Conservation (phyloP, 2,888 invertebrate genomes). For the Callimorpha dominula region DNA sequence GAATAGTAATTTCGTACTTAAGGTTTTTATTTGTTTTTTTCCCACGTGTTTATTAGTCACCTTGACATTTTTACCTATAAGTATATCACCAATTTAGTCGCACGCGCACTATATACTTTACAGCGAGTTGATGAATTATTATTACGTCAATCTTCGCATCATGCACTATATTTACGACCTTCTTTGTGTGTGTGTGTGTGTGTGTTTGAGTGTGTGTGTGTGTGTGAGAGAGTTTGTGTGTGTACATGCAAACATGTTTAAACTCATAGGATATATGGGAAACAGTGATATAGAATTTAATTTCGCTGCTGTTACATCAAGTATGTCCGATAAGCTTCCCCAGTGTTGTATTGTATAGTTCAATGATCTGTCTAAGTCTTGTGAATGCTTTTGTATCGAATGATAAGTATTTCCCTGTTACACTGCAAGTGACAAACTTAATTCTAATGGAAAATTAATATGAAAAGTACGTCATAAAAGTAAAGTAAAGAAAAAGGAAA, state of each 20-base stretch:
- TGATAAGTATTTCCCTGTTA: background rate
- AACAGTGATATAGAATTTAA: too few species aligned
- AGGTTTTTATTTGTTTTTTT: background rate
- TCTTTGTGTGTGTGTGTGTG: background rate
- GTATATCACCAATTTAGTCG: background rate
- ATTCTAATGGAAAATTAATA: background rate
- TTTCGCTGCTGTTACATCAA: too few species aligned
- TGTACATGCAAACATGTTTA: background rate
- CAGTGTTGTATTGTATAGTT: too few species aligned
- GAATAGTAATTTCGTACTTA: too few species aligned
- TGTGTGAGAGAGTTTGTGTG: background rate
- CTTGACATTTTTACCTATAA: background rate
- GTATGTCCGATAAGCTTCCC: too few species aligned
- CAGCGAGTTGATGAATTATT: background rate
- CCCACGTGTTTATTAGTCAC: background rate
- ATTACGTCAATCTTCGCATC: too few species aligned
- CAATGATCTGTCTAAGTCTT: background rate
- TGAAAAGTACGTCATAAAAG: background rate
- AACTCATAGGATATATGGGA: too few species aligned
- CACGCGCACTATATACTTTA: too few species aligned
- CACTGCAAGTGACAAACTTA: conserved; percentile 19
- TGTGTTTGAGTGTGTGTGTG: background rate
- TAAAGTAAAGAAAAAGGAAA: background rate
- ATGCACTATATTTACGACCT: too few species aligned
- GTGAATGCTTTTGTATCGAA: background rate